Percentiles rank a stretch among this genome's conserved stretches.
phyloP scores from a whole-genome alignment of 2,888 invertebrate genomes.

The Xanthorhoe spadicearia region DNA sequence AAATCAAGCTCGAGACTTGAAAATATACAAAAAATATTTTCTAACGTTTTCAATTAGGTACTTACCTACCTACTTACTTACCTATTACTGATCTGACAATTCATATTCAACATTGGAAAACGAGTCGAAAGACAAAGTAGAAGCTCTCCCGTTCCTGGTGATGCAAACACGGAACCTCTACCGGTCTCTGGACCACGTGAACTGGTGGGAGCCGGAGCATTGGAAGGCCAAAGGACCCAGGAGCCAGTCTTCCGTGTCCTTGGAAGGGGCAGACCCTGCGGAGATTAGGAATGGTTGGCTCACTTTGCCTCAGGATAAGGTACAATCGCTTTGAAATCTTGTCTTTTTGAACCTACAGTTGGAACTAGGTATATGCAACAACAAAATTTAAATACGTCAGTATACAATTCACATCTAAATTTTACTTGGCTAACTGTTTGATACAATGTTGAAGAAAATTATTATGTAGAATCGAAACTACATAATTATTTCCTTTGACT shows the following conservation, averaged over 20 bases:
- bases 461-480: no score
- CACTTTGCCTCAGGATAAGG: conserved; percentile 66
- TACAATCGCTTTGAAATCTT: conserved; percentile 42
- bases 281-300: conserved; percentile 78
- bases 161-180: conserved; percentile 67
- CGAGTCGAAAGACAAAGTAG: conserved; percentile 4
- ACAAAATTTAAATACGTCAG: no score
- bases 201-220: conserved; percentile 76
- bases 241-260: conserved; percentile 64
- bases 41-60: background rate
- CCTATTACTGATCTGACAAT: background rate
- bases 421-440: no score
- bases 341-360: no score
- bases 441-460: no score
- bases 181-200: conserved; percentile 65
- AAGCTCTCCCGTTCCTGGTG: conserved; percentile 17
- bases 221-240: conserved; percentile 61
- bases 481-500: no score
- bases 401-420: no score
- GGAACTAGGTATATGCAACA: no score
- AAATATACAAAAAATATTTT: background rate
- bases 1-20: background rate
- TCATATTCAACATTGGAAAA: conserved; percentile 6
- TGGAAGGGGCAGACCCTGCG: conserved; percentile 65
- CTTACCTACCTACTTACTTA: no score